phyloP scores from a whole-genome alignment of 2,113 vertebrate genomes.

The Halichoeres trimaculatus region DNA sequence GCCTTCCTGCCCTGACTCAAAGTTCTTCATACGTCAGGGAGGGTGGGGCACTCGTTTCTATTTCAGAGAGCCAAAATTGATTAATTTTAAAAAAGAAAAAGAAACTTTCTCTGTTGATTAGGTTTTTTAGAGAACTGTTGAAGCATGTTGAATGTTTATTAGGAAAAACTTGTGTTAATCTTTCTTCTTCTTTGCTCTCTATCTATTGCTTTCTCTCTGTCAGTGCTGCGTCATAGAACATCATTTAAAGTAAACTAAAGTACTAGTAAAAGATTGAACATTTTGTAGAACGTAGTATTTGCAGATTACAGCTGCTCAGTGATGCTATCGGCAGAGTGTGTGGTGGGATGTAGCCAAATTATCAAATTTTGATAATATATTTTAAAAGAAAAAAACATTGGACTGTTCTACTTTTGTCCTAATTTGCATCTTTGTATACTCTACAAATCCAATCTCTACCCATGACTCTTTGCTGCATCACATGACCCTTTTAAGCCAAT shows the following conservation, averaged over 20 bases:
- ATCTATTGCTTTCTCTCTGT: constrained; percentile 69
- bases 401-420: constrained; percentile 70
- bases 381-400: constrained; percentile 44
- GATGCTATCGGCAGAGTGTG: constrained; percentile 80
- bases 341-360: constrained; percentile 79
- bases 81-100: constrained; percentile 43
- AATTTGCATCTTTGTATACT: constrained; percentile 65
- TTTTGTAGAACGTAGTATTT: constrained; percentile 71
- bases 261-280: constrained; percentile 58
- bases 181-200: constrained; percentile 61
- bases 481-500: constrained; percentile 86
- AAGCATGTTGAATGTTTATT: constrained; percentile 85
- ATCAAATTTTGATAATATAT: constrained; percentile 62
- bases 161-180: constrained; percentile 76
- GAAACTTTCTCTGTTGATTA: constrained; percentile 74
- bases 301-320: constrained; percentile 74
- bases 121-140: constrained; percentile 78
- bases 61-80: constrained; percentile 71
- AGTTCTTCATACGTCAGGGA: constrained; percentile 26
- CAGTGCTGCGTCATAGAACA: constrained; percentile 78
- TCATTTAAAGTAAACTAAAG: constrained; percentile 63
- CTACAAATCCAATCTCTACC: constrained; percentile 82
- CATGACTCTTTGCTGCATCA: constrained; percentile 82
- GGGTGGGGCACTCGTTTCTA: constrained; percentile 42
- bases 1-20: constrained; percentile 50